A percentile compares a stretch with the other conserved stretches of the same genome.
Conservation (phyloP, 2,113 vertebrate genomes). For the Trematomus loennbergii region DNA sequence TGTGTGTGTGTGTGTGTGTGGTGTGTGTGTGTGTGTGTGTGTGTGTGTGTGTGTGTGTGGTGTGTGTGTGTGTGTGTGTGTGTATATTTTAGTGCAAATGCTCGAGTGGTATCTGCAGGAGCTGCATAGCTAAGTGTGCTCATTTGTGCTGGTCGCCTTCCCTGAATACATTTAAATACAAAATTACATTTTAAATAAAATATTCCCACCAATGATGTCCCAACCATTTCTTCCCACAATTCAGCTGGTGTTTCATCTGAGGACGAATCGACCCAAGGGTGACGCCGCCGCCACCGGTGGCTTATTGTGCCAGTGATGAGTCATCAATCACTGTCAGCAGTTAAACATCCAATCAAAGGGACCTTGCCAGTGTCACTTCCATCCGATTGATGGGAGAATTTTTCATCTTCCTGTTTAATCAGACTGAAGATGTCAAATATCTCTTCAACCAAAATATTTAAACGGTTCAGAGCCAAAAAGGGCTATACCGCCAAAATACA, state of each 20-base stretch:
- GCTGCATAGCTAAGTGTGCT: constrained; percentile 1
- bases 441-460: constrained; percentile 39
- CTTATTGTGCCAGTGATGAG: constrained; percentile 43
- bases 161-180: constrained; percentile 38
- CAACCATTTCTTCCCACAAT: constrained; percentile 30
- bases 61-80: neutral
- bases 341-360: constrained; percentile 80
- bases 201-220: neutral
- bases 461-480: constrained; percentile 27
- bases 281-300: constrained; percentile 3
- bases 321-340: constrained; percentile 78
- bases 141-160: constrained; percentile 22
- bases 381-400: constrained; percentile 69
- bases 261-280: constrained; percentile 58
- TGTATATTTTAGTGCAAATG: neutral
- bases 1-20: too few species aligned
- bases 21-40: too few species aligned
- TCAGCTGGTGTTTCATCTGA: constrained; percentile 59
- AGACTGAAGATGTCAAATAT: constrained; percentile 51
- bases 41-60: too few species aligned
- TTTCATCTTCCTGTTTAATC: constrained; percentile 66
- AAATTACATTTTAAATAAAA: constrained; percentile 14
- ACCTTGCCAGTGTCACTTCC: constrained; percentile 77
- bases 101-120: constrained; percentile 4
- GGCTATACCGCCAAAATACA: neutral